phyloP scores from a whole-genome alignment of 2,888 invertebrate genomes.

The Elgonia sp. region DNA sequence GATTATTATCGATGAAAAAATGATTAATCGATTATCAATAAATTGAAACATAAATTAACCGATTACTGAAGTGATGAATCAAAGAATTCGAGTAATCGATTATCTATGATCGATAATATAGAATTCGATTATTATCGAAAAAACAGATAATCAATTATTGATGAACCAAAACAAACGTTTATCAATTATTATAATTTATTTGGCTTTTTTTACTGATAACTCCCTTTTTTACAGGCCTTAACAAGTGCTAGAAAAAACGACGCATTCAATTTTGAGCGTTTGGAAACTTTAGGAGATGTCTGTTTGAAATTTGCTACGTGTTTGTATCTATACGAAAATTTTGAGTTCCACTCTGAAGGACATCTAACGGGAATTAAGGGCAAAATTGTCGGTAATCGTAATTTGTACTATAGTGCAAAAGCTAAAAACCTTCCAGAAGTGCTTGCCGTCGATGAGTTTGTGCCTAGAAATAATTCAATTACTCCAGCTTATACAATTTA shows the following conservation, averaged over 20 bases:
- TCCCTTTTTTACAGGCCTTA: slow-evolving; percentile 88
- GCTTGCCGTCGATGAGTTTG: slow-evolving; percentile 90
- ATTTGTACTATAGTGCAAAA: slow-evolving; percentile 92
- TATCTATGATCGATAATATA: no score
- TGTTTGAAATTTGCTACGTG: slow-evolving; percentile 94
- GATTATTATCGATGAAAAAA: no score
- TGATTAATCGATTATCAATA: no score
- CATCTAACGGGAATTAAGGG: slow-evolving; percentile 92
- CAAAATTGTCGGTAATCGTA: slow-evolving; percentile 93
- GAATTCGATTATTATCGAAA: no score
- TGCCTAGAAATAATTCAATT: slow-evolving; percentile 92
- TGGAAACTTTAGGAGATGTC: slow-evolving; percentile 96
- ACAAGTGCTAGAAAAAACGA: slow-evolving; percentile 92
- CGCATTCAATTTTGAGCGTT: slow-evolving; percentile 92
- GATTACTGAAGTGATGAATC: no score
- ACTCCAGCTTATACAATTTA: slow-evolving; percentile 93
- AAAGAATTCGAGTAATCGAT: no score
- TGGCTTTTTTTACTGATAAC: no score
- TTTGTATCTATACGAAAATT: slow-evolving; percentile 91
- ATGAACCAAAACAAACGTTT: no score
- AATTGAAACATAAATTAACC: no score
- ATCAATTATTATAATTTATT: no score
- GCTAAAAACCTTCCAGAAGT: slow-evolving; percentile 86
- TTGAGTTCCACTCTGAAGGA: slow-evolving; percentile 92
- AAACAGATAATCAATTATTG: no score